Percentiles rank a stretch among this genome's conserved stretches.
These are phyloP conservation scores for Zaprionus vittiger DNA, from an alignment of 1,140 invertebrate genomes.

Conservation along the genomic window DNA sequence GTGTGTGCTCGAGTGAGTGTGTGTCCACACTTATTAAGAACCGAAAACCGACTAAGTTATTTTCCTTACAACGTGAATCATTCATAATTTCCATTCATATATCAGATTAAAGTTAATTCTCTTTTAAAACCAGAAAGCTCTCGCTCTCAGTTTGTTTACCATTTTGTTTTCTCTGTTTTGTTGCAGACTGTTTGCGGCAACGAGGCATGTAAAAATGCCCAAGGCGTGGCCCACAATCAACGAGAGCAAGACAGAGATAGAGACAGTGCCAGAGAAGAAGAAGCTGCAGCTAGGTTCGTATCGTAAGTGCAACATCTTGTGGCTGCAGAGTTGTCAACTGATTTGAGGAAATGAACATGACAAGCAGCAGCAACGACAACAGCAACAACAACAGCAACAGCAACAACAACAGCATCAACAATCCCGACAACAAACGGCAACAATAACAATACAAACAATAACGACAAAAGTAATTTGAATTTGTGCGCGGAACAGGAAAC, in stretches of 20 bases:
- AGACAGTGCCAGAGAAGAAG: neutral
- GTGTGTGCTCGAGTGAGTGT: neutral
- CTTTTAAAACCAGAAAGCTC: neutral
- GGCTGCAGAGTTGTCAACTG: conserved; percentile 46
- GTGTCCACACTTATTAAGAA: neutral
- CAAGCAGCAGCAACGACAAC: conserved; percentile 21
- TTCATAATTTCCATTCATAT: neutral
- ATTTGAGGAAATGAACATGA: conserved; percentile 62
- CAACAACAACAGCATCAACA: conserved; percentile 28
- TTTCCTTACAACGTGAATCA: neutral
- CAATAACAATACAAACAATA: conserved; percentile 64
- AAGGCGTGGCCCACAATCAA: conserved; percentile 48
- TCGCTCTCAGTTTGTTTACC: neutral
- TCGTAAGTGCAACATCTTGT: conserved; percentile 44
- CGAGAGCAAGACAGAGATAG: conserved; percentile 1
- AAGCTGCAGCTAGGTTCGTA: conserved; percentile 29
- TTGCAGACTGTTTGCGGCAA: conserved; percentile 58
- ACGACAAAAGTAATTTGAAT: conserved; percentile 74
- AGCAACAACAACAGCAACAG: conserved; percentile 27
- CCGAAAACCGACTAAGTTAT: neutral
- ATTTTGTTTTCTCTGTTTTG: neutral
- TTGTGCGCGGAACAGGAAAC: conserved; percentile 58
- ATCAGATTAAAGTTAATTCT: neutral
- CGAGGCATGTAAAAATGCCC: conserved; percentile 56
- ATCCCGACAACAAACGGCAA: conserved; percentile 26